Conservation (phyloP, 2,113 vertebrate species). For the Hirundichthys speculiger region DNA sequence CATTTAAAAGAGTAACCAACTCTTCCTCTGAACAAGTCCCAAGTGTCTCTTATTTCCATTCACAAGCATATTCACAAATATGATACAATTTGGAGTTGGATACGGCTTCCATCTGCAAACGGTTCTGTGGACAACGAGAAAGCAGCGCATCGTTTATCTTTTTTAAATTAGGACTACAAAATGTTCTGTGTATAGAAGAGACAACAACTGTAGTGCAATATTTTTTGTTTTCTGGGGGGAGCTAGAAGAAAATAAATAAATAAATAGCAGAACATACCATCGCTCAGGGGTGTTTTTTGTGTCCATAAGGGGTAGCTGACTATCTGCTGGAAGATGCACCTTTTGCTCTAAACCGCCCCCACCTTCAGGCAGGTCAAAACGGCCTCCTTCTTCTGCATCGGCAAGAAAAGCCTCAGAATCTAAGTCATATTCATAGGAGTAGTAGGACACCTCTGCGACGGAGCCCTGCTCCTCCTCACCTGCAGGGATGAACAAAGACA, state of each 20-base stretch:
- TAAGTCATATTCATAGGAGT: constrained; percentile 88
- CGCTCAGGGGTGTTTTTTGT: constrained; percentile 77
- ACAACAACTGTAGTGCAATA: too few relatives aligned
- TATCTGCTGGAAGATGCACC: constrained; percentile 39
- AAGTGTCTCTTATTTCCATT: constrained; percentile 58
- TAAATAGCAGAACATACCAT: constrained; percentile 67
- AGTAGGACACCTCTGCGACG: constrained; percentile 86
- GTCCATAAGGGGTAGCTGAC: constrained; percentile 67
- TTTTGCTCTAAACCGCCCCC: constrained; percentile 48
- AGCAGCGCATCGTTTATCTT: constrained; percentile 15
- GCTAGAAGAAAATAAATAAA: too few relatives aligned
- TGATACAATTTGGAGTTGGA: constrained; percentile 74
- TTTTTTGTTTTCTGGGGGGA: too few relatives aligned
- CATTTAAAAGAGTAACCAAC: constrained; percentile 45
- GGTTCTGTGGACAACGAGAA: constrained; percentile 68
- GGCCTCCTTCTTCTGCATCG: constrained; percentile 75
- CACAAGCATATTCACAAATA: constrained; percentile 80
- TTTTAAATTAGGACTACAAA: too few relatives aligned
- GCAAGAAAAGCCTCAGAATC: constrained; percentile 81
- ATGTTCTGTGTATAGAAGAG: too few relatives aligned
- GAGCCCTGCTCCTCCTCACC: constrained; percentile 82
- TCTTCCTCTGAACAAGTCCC: constrained; percentile 37
- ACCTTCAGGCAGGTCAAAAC: constrained; percentile 62
- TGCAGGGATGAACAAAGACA: constrained; percentile 28
- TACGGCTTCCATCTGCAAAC: constrained; percentile 38